Evolutionary conservation across 1,140 invertebrate genomes (phyloP).

Genomic region (Paralvinella palmiformis): DNA sequence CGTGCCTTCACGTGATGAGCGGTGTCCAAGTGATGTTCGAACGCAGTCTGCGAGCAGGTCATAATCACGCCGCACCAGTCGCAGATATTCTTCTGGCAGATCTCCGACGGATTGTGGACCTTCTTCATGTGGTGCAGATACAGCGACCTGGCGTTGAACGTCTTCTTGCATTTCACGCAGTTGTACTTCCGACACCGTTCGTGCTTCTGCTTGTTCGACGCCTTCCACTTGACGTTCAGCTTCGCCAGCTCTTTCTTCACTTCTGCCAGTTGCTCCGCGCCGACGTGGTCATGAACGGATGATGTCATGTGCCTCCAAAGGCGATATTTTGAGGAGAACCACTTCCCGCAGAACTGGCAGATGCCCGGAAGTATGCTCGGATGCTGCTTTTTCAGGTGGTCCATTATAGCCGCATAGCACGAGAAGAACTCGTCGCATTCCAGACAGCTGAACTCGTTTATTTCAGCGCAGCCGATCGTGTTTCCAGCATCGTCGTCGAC

Average conservation of each 20-base stretch:
- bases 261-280: neutral
- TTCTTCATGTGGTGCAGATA: neutral
- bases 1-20: neutral
- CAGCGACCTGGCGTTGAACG: neutral
- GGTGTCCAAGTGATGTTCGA: too few species aligned
- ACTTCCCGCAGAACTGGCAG: slow-evolving; percentile 13
- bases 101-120: neutral
- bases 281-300: slow-evolving; percentile 10
- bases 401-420: neutral
- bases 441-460: neutral
- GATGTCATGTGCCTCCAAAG: slow-evolving; percentile 10
- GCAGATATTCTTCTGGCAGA: too few species aligned
- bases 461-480: too few species aligned
- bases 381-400: neutral
- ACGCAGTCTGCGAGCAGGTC: too few species aligned
- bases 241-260: neutral
- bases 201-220: neutral
- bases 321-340: slow-evolving; percentile 1
- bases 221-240: slow-evolving; percentile 3
- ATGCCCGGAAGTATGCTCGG: slow-evolving; percentile 5
- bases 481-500: too few species aligned
- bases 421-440: neutral
- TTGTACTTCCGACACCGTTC: neutral
- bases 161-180: neutral
- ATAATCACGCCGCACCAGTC: too few species aligned